These are phyloP conservation scores for Diaperis boleti DNA, from an alignment of 2,888 invertebrate genomes.

Conservation along the genomic window DNA sequence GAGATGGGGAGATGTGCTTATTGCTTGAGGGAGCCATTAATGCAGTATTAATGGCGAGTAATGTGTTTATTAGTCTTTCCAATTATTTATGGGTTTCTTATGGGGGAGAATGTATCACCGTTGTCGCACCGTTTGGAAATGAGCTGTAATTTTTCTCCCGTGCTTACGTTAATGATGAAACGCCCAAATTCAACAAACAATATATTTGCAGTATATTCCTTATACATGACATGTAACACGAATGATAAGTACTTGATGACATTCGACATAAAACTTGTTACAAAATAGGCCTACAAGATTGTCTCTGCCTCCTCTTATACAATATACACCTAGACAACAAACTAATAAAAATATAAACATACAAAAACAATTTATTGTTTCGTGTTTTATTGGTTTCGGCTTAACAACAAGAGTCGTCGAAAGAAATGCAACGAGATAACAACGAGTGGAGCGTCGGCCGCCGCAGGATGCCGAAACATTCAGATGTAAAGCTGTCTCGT, in stretches of 20 bases:
- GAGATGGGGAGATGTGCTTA: no score
- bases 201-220: conserved; percentile 55
- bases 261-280: conserved; percentile 52
- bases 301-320: conserved; percentile 55
- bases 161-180: no score
- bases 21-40: no score
- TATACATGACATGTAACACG: conserved; percentile 59
- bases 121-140: no score
- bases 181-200: conserved; percentile 61
- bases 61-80: no score
- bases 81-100: not conserved
- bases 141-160: no score
- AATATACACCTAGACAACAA: conserved; percentile 34
- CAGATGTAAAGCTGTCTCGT: conserved; percentile 23
- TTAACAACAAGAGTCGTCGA: conserved; percentile 6
- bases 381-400: conserved; percentile 11
- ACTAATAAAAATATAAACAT: conserved; percentile 38
- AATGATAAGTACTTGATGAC: conserved; percentile 52
- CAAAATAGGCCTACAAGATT: conserved; percentile 66
- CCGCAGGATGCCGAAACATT: conserved; percentile 19
- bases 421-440: conserved; percentile 10
- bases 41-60: no score
- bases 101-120: no score
- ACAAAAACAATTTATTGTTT: conserved; percentile 25
- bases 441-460: conserved; percentile 14